These are phyloP conservation scores for Hypomecis atomaria DNA, from an alignment of 2,888 invertebrate genomes.

Conservation along the genomic window DNA sequence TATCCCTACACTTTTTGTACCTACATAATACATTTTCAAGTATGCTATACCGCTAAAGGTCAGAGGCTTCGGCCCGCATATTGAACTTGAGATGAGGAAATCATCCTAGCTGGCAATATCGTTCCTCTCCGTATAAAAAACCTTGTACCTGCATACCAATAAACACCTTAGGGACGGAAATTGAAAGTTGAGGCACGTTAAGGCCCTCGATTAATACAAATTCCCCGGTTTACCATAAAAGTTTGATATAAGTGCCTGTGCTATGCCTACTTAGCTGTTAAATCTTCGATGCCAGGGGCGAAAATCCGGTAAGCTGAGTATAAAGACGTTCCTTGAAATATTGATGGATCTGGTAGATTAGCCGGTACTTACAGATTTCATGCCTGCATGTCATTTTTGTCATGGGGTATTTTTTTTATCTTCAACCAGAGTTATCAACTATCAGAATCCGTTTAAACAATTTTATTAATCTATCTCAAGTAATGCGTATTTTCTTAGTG, in stretches of 20 bases:
- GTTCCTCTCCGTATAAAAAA: not conserved
- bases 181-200: conserved; percentile 23
- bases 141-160: conserved; percentile 1
- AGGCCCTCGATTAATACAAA: conserved; percentile 24
- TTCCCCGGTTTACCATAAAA: conserved; percentile 27
- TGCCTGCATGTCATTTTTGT: conserved; percentile 3
- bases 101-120: conserved; percentile 1
- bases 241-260: conserved; percentile 17
- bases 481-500: too few relatives aligned
- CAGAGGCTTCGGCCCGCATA: not conserved
- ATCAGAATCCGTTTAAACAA: too few relatives aligned
- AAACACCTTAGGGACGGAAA: conserved; percentile 7
- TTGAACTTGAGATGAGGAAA: not conserved
- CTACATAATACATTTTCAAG: too few relatives aligned
- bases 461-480: too few relatives aligned
- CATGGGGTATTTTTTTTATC: too few relatives aligned
- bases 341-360: conserved; percentile 29
- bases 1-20: too few relatives aligned
- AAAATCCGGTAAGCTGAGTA: conserved; percentile 37
- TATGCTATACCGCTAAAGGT: too few relatives aligned
- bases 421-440: too few relatives aligned
- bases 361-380: not conserved
- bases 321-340: conserved; percentile 35
- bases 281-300: conserved; percentile 34
- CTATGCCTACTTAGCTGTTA: conserved; percentile 29